Base-by-base conservation (phyloP, 2,113 vertebrate species). In the Ondatra zibethicus region DNA sequence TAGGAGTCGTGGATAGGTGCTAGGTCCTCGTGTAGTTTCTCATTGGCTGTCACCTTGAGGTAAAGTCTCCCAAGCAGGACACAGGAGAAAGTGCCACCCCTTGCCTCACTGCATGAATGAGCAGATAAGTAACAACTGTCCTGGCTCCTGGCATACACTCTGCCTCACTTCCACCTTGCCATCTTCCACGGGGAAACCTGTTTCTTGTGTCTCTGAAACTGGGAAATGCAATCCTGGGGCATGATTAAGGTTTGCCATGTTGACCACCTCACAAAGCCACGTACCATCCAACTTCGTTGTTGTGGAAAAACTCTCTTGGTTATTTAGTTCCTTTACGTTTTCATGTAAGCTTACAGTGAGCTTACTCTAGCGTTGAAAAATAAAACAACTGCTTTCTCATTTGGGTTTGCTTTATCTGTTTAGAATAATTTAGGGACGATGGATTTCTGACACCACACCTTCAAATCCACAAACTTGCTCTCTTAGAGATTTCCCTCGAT, bases 101-200 rank as follows among this genome's bases (percentile, higher is more conserved):
- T 0, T 5, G 14, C 10, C 9, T 23, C 4, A 9, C 10, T 23
- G 11, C 11, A 50, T 1, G 1, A 3, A 70, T 31, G 42, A 19
- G 23, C 0, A 25, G 42, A 50, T 70, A 68, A 23, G 45, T 13
- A 1, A 31, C 52, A 81, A 19, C 4, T n/a, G 16, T 1, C 21
- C 19, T 13, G 3, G 27, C 14, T 73, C 25, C 52, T 42, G 21
- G 5, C 5, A 12, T 6, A 19, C 39, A 63, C 77, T 36, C 47
- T 39, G 39, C 14, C 27, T 78, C 52, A 36, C 29, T 78, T 90
- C 27, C 23, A 11, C 19, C 16, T 9, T 61, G 27, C 66, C 45
- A 6, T 4, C 27, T 73, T 33, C 58, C 21, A 66, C 19, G 29
- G 13, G 55, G 70, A 70, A n/a, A 25, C 23, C 1, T 14, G 11